Conservation (phyloP, 2,797 vertebrate species). For the Nyctibius grandis region DNA sequence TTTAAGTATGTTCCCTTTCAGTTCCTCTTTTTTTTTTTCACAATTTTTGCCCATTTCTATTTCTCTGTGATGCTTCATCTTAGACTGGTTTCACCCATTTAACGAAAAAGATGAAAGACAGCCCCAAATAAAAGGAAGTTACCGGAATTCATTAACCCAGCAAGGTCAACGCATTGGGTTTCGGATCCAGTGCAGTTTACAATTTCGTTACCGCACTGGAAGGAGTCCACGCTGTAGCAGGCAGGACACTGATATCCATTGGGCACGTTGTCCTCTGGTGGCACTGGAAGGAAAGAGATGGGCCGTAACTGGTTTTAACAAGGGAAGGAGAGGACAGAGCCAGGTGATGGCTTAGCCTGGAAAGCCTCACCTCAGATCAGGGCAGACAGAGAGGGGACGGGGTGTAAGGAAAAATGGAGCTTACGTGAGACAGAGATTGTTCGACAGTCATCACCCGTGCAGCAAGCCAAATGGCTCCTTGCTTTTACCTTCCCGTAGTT, state of each 20-base stretch:
- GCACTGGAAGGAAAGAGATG: conserved; percentile 4
- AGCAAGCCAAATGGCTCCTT: conserved; percentile 22
- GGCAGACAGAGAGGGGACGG: not conserved
- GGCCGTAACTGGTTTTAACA: not conserved
- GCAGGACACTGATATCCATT: conserved; percentile 40
- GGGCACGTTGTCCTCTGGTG: not conserved
- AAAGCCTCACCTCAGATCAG: not conserved
- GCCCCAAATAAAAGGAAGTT: not conserved
- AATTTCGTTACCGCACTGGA: not conserved
- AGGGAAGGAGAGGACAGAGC: rapidly evolving
- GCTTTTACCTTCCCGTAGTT: conserved; percentile 43
- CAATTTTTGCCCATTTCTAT: not conserved
- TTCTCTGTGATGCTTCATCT: not conserved
- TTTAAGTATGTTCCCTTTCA: not conserved
- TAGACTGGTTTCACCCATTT: not conserved
- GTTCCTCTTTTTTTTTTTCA: not conserved
- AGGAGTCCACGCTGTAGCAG: conserved; percentile 31
- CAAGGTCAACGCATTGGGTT: conserved; percentile 30
- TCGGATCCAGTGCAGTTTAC: conserved; percentile 34
- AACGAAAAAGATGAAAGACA: not conserved
- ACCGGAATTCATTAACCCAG: conserved; percentile 39
- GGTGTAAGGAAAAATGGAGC: not conserved
- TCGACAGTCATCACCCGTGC: not conserved
- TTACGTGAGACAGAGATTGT: not conserved
- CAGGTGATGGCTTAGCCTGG: not conserved